Evolutionary conservation across 1,140 invertebrate genomes (phyloP), one percentile per base, ranked within the genome.

Genomic region (Camponotus floridanus): DNA sequence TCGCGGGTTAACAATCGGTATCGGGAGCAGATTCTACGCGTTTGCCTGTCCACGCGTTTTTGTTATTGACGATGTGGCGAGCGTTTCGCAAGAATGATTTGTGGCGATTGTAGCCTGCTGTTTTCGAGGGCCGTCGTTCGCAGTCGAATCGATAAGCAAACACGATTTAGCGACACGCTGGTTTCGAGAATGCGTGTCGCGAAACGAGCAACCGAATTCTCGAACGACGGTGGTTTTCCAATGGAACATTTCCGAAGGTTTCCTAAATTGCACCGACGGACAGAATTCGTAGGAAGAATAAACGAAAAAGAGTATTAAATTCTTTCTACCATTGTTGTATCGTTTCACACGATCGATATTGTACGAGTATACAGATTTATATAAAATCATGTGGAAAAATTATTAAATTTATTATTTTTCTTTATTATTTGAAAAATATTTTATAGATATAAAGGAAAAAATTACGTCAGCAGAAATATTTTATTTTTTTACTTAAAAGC

Each of bases 1-100:
- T 57, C 64, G 59, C 79, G 68, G 68, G 88, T 90, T 90, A 90
- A 90, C 88, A 89, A 90, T 89, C 61, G 85, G 88, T 85, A 90
- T 90, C 86, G 79, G 84, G 85, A 90, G 87, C 74, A 90, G 88
- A 86, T 90, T 85, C 88, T 80, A 87, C 85, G 62, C 88, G 64
- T 59, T 65, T 48, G 83, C 48, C 57, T 87, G 86, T 89, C 88
- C 76, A 85, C 68, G 85, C 76, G 88, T 81, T 81, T 86, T 89
- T 87, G 87, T 89, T 76, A 87, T 70, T 79, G 88, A 87, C 79
- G 62, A 74, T 79, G 62, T 78, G 31, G 61, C 81, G 45, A 78
- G 59, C 31, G 80, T 74, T 84, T 74, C 80, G 78, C 79, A 74
- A 74, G 79, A 83, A 71, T 83, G 79, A 83, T 81, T 81, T 81